phyloP scores from a whole-genome alignment of 2,888 invertebrate species.

The Pristionchus exspectatus region DNA sequence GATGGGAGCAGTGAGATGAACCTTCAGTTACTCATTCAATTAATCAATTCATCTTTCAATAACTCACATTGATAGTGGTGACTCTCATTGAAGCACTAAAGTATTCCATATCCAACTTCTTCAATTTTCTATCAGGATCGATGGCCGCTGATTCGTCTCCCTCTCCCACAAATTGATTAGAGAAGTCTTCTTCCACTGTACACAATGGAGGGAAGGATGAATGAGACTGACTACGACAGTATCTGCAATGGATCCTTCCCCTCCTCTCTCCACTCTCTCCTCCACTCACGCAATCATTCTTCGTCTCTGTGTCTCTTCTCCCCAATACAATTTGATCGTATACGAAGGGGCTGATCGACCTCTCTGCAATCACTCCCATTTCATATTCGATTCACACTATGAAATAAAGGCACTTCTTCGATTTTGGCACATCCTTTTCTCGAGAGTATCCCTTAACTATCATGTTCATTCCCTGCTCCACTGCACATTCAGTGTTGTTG shows the following conservation, averaged over 20 bases:
- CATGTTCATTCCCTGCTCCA: too few relatives aligned
- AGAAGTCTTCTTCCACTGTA: not conserved
- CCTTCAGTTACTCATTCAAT: not conserved
- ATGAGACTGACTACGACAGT: not conserved
- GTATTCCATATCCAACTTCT: not conserved
- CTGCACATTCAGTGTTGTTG: too few relatives aligned
- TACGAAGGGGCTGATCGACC: not conserved
- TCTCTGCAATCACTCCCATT: not conserved
- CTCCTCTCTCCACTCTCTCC: not conserved
- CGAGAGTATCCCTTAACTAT: too few relatives aligned
- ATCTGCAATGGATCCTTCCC: not conserved
- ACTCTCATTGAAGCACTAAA: not conserved
- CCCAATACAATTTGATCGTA: conserved; percentile 20
- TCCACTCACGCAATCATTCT: conserved; percentile 23
- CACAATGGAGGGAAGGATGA: not conserved
- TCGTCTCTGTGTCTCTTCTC: not conserved
- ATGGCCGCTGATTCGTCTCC: not conserved
- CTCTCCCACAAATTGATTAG: not conserved
- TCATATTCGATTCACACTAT: not conserved
- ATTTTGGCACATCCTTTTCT: too few relatives aligned
- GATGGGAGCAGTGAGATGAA: not conserved
- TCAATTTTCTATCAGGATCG: not conserved
- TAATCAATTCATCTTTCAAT: not conserved
- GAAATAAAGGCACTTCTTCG: too few relatives aligned
- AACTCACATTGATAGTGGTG: not conserved